A percentile compares a stretch with the other conserved stretches of the same genome.
phyloP scores from a whole-genome alignment of 2,113 vertebrate genomes.

The Cheirogaleus medius region DNA sequence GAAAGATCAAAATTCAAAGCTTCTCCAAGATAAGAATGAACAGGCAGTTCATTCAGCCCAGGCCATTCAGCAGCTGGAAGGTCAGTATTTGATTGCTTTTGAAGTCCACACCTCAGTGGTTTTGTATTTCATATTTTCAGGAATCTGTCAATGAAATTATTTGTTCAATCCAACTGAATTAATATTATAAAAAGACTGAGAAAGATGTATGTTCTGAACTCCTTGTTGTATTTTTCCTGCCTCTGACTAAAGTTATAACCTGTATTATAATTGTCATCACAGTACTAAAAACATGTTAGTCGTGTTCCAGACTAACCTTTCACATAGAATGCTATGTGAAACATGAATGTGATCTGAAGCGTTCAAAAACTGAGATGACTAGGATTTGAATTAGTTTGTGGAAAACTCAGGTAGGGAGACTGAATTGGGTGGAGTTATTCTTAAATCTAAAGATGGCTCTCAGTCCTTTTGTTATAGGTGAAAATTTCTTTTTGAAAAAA shows the following conservation, averaged over 20 bases:
- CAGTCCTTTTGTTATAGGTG: neutral
- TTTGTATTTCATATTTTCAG: neutral
- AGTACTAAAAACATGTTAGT: neutral
- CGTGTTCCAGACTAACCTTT: neutral
- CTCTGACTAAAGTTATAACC: neutral
- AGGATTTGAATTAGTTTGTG: slow-evolving; percentile 1
- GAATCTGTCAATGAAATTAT: neutral
- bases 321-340: neutral
- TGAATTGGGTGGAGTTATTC: neutral
- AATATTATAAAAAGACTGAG: neutral
- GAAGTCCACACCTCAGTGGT: neutral
- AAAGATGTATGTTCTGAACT: neutral
- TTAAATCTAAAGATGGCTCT: neutral
- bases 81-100: slow-evolving; percentile 80
- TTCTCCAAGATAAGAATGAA: slow-evolving; percentile 32
- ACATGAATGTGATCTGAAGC: neutral
- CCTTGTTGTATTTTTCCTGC: neutral
- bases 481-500: slow-evolving; percentile 25
- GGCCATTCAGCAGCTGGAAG: slow-evolving; percentile 79
- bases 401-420: neutral
- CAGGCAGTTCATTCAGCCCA: neutral
- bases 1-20: slow-evolving; percentile 62
- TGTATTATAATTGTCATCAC: neutral
- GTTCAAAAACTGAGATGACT: neutral
- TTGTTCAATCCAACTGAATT: neutral